phyloP scores from a whole-genome alignment of 2,888 invertebrate genomes.

The Chrysolina haemoptera region DNA sequence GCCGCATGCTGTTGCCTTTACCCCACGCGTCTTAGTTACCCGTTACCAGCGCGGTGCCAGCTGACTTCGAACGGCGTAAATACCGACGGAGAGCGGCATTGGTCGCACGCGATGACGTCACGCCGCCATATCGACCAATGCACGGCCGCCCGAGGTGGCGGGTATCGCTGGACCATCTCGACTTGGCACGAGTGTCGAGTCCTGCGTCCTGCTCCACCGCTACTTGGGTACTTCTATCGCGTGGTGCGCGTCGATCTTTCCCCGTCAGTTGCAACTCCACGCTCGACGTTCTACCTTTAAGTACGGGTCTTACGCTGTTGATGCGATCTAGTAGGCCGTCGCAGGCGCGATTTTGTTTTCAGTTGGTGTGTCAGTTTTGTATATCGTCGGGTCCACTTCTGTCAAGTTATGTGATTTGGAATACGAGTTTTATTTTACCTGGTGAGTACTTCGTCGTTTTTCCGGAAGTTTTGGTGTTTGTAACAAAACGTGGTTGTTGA shows the following conservation, averaged over 20 bases:
- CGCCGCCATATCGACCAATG: slow-evolving; percentile 67
- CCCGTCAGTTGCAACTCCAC: slow-evolving; percentile 34
- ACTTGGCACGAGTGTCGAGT: slow-evolving; percentile 68
- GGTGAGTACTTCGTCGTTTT: slow-evolving; percentile 39
- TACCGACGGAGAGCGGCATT: slow-evolving; percentile 64
- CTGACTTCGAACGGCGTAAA: slow-evolving; percentile 66
- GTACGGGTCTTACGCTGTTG: slow-evolving; percentile 4
- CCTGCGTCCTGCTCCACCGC: slow-evolving; percentile 62
- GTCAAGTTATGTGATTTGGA: slow-evolving; percentile 47
- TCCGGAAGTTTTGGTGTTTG: background rate
- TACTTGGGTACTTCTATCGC: slow-evolving; percentile 64
- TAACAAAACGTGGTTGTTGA: background rate
- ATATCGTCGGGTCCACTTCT: slow-evolving; percentile 8
- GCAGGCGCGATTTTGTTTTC: slow-evolving; percentile 20
- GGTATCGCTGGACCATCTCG: slow-evolving; percentile 67
- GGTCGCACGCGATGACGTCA: slow-evolving; percentile 67
- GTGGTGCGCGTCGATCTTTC: slow-evolving; percentile 65
- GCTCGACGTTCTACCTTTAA: slow-evolving; percentile 4
- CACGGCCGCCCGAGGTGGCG: slow-evolving; percentile 67
- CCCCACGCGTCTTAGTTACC: slow-evolving; percentile 66
- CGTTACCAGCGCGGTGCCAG: slow-evolving; percentile 63
- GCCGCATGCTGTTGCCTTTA: slow-evolving; percentile 30
- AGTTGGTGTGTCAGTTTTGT: slow-evolving; percentile 30
- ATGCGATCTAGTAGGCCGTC: slow-evolving; percentile 35
- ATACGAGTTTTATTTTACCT: slow-evolving; percentile 37